Conservation (phyloP, 2,888 invertebrate genomes). For the Mesochorus sp. region DNA sequence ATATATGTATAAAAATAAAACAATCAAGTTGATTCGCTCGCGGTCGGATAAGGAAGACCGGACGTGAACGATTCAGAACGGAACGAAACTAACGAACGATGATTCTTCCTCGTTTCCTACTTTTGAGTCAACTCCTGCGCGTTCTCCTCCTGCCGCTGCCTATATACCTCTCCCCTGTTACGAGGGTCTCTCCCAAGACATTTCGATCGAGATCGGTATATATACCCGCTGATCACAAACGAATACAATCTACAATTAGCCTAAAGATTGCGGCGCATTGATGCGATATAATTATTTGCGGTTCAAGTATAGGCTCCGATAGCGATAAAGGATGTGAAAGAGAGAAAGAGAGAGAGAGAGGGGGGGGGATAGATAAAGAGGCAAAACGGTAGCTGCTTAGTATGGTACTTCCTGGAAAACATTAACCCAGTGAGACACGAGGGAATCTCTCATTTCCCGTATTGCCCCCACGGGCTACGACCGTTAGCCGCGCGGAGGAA, state of each 20-base stretch:
- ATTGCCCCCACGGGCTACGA: slow-evolving; percentile 53
- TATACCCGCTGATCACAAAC: neutral
- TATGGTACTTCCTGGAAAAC: slow-evolving; percentile 57
- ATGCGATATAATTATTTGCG: slow-evolving; percentile 32
- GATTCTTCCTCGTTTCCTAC: slow-evolving; percentile 77
- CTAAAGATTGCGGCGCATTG: slow-evolving; percentile 6
- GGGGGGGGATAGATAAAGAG: neutral
- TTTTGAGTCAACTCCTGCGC: slow-evolving; percentile 65
- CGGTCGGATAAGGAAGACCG: slow-evolving; percentile 48
- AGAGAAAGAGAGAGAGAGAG: neutral
- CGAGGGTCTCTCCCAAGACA: neutral
- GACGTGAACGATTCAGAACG: slow-evolving; percentile 78
- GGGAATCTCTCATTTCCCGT: slow-evolving; percentile 55
- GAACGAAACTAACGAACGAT: slow-evolving; percentile 74
- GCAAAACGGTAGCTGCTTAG: slow-evolving; percentile 34
- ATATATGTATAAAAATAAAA: neutral
- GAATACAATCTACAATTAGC: neutral
- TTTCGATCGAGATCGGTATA: neutral
- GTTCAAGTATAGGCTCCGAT: slow-evolving; percentile 1
- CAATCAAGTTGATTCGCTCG: slow-evolving; percentile 51
- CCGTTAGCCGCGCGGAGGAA: slow-evolving; percentile 54
- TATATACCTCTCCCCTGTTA: neutral
- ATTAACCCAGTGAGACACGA: slow-evolving; percentile 58
- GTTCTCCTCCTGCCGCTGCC: slow-evolving; percentile 42
- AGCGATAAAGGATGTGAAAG: slow-evolving; percentile 17